Evolutionary conservation across 2,888 invertebrate species (phyloP).

Genomic region (Microdon myrmicae): DNA sequence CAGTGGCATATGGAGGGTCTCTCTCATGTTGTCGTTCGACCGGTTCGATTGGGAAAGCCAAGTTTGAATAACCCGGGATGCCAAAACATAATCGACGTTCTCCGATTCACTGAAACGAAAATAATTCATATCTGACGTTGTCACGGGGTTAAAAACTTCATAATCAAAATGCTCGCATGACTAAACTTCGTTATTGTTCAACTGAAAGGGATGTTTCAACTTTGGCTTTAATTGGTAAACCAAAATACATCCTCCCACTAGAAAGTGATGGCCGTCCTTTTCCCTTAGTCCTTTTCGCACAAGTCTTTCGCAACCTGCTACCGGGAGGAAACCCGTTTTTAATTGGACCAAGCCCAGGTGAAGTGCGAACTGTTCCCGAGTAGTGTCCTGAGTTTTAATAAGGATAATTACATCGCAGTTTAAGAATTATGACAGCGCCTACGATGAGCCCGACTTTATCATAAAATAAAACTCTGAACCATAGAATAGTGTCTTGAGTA

Average conservation of each 20-base stretch:
- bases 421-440: conserved; percentile 13
- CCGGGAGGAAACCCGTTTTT: too few species aligned
- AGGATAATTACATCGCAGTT: conserved; percentile 31
- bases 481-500: neutral
- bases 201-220: too few species aligned
- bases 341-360: too few species aligned
- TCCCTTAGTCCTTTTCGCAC: too few species aligned
- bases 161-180: neutral
- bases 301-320: too few species aligned
- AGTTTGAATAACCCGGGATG: conserved; percentile 66
- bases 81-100: conserved; percentile 65
- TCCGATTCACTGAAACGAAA: conserved; percentile 59
- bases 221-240: too few species aligned
- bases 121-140: neutral
- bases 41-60: conserved; percentile 66
- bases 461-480: neutral
- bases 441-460: neutral
- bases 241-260: too few species aligned
- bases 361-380: too few species aligned
- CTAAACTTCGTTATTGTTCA: too few species aligned
- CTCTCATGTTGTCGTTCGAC: conserved; percentile 64
- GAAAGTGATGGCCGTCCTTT: too few species aligned
- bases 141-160: neutral
- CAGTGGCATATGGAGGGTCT: conserved; percentile 64
- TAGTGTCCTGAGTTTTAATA: conserved; percentile 38